A percentile compares a stretch with the other conserved stretches of the same genome.
Evolutionary conservation across 2,113 vertebrate genomes (phyloP).

Genomic region (Scatophagus argus): DNA sequence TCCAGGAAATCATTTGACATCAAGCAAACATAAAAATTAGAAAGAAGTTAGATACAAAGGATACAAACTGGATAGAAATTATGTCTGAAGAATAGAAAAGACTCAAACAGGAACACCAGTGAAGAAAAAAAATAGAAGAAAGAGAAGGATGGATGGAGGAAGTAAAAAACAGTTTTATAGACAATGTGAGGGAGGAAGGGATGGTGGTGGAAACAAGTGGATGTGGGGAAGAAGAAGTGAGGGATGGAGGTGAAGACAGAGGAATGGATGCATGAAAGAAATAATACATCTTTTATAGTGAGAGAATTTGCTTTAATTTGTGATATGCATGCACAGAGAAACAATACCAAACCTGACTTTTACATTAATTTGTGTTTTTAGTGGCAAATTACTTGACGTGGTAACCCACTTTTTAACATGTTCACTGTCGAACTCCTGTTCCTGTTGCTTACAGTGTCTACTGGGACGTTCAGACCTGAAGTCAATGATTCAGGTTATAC

Average conservation of each 20-base stretch:
- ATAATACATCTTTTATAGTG: constrained; percentile 17
- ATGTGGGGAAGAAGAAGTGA: not conserved
- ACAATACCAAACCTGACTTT: not conserved
- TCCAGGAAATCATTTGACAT: not conserved
- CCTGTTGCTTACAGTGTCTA: not conserved
- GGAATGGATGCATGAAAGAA: constrained; percentile 28
- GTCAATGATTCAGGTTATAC: constrained; percentile 13
- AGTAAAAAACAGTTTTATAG: not conserved
- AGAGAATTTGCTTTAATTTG: constrained; percentile 35
- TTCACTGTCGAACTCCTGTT: not conserved
- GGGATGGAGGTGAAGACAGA: not conserved
- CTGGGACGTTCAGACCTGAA: not conserved
- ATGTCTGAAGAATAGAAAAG: not conserved
- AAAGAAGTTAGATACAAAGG: not conserved
- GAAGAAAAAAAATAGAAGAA: not conserved
- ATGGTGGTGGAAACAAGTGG: not conserved
- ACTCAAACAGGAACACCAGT: not conserved
- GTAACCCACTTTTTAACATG: too few species aligned
- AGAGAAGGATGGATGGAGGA: constrained; percentile 11
- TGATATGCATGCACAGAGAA: constrained; percentile 23
- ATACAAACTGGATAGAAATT: not conserved
- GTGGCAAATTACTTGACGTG: too few species aligned
- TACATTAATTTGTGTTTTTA: not conserved
- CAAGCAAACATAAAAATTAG: not conserved
- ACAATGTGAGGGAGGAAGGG: not conserved